Percentiles rank a stretch among this genome's conserved stretches.
Evolutionary conservation across 2,888 invertebrate species (phyloP).

Genomic region (Eilema caniola): DNA sequence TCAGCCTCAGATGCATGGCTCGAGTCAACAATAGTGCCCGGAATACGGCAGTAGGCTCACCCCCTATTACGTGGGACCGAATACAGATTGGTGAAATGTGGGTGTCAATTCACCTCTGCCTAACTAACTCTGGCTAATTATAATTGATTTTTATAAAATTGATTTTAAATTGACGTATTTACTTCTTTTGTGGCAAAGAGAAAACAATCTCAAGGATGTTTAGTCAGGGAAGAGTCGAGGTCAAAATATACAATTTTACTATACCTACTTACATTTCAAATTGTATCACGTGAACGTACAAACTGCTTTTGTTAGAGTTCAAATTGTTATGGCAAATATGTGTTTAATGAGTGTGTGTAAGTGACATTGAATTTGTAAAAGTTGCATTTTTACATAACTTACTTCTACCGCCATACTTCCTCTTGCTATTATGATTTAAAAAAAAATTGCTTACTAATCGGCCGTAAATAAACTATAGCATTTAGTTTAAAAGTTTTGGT

Average conservation of each 20-base stretch:
- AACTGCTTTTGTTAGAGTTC: not conserved
- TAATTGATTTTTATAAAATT: no score
- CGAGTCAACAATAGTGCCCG: no score
- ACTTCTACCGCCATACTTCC: not conserved
- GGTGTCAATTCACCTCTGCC: no score
- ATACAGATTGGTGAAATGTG: no score
- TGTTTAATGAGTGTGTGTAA: not conserved
- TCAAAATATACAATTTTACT: not conserved
- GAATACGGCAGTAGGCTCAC: no score
- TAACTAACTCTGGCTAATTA: no score
- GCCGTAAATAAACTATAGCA: not conserved
- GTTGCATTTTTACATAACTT: not conserved
- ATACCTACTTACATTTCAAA: not conserved
- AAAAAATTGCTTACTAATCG: no score
- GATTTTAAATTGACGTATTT: not conserved
- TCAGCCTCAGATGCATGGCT: no score
- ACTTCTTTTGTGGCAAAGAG: not conserved
- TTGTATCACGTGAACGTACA: not conserved
- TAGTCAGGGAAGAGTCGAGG: not conserved
- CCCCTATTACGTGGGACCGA: no score
- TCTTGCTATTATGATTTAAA: not conserved
- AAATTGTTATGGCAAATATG: not conserved
- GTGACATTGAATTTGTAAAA: constrained; percentile 18
- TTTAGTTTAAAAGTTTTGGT: not conserved
- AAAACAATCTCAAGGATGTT: not conserved